These are phyloP conservation scores for Acridotheres tristis DNA, from an alignment of 2,797 vertebrate genomes.

Conservation along the genomic window DNA sequence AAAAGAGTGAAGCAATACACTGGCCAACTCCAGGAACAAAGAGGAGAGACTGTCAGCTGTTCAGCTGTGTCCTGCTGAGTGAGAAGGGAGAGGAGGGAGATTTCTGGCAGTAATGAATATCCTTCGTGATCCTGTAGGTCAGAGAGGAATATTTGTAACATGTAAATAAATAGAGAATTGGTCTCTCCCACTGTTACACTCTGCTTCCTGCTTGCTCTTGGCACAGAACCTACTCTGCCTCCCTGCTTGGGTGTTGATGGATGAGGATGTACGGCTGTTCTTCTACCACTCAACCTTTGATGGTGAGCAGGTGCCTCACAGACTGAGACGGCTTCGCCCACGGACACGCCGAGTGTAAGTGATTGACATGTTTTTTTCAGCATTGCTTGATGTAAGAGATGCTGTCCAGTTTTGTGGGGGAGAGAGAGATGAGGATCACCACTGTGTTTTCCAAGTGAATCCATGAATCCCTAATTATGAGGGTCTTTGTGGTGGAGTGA, in stretches of 20 bases:
- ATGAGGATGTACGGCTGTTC: constrained; percentile 89
- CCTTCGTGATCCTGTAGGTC: neutral
- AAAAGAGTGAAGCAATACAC: neutral
- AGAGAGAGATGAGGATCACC: neutral
- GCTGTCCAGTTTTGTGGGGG: neutral
- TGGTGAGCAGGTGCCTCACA: constrained; percentile 82
- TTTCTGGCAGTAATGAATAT: constrained; percentile 38
- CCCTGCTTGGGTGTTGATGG: constrained; percentile 87
- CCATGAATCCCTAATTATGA: neutral
- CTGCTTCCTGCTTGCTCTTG: neutral
- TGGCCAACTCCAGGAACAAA: neutral
- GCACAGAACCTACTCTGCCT: constrained; percentile 86
- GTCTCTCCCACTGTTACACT: neutral
- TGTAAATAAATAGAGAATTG: constrained; percentile 17
- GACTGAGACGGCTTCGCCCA: constrained; percentile 89
- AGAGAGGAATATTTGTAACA: neutral
- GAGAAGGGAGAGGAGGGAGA: constrained; percentile 3
- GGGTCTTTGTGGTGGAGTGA: neutral
- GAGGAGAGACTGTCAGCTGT: constrained; percentile 17
- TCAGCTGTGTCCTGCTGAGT: neutral
- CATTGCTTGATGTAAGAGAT: neutral
- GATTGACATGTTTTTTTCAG: neutral
- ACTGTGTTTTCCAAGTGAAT: neutral
- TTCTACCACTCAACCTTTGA: constrained; percentile 91
- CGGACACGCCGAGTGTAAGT: constrained; percentile 91